Evolutionary conservation across 2,888 invertebrate genomes (phyloP).

Genomic region (Oscheius sp.): DNA sequence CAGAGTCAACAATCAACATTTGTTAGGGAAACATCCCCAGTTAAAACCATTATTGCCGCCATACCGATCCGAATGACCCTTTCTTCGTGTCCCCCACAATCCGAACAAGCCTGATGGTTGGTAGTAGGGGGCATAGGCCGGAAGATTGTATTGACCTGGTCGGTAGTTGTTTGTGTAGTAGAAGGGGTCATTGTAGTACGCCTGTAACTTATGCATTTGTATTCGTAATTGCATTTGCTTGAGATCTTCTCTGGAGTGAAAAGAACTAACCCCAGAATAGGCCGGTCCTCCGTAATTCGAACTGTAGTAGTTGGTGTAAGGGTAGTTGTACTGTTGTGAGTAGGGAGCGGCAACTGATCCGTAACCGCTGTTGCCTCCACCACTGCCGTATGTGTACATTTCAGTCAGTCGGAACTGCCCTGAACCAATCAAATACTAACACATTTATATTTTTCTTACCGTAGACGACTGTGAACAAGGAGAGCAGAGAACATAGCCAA

Average conservation of each 20-base stretch:
- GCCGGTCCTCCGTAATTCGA: conserved; percentile 18
- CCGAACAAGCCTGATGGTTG: conserved; percentile 14
- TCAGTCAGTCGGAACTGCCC: conserved; percentile 12
- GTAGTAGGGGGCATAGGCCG: conserved; percentile 16
- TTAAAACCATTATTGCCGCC: conserved; percentile 34
- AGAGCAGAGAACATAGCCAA: no score
- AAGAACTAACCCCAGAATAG: conserved; percentile 12
- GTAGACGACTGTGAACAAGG: neutral
- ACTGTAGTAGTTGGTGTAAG: conserved; percentile 11
- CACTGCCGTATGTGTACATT: conserved; percentile 5
- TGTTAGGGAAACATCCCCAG: conserved; percentile 30
- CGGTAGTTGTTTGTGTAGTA: conserved; percentile 24
- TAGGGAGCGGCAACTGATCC: neutral
- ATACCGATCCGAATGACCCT: conserved; percentile 36
- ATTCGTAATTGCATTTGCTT: neutral
- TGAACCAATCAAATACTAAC: neutral
- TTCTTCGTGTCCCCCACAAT: conserved; percentile 4
- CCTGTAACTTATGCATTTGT: neutral
- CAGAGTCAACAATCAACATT: conserved; percentile 18
- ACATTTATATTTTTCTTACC: neutral
- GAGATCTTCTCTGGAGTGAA: neutral
- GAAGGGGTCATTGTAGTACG: conserved; percentile 24
- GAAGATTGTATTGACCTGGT: conserved; percentile 10
- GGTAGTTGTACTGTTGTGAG: neutral
- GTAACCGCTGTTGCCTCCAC: conserved; percentile 1